Conservation (phyloP, 2,797 vertebrate genomes). For the Sebastes vulpes region DNA sequence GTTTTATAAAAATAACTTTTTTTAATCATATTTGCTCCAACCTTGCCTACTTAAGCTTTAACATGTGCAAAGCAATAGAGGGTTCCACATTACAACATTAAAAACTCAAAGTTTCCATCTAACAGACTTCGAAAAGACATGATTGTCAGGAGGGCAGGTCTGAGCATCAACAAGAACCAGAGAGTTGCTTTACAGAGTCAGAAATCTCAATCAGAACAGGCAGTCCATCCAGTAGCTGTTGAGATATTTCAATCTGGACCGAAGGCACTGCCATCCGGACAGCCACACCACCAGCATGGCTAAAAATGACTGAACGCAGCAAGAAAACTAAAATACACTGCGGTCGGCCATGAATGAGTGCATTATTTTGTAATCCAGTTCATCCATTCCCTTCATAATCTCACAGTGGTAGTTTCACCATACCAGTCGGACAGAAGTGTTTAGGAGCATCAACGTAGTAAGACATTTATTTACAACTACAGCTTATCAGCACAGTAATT, state of each 20-base stretch:
- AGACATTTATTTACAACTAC: background rate
- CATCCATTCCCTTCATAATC: background rate
- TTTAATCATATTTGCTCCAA: too few species aligned
- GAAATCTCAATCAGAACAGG: too few species aligned
- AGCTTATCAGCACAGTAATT: conserved; percentile 12
- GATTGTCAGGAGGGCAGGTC: background rate
- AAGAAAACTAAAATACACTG: background rate
- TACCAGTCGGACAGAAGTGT: background rate
- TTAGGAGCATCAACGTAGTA: background rate
- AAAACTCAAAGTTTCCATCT: background rate
- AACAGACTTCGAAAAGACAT: background rate
- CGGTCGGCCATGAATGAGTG: background rate
- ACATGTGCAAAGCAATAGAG: background rate
- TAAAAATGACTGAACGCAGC: background rate
- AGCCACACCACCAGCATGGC: background rate
- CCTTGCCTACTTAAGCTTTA: background rate
- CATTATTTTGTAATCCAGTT: background rate
- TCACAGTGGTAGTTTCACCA: background rate
- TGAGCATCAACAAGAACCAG: background rate
- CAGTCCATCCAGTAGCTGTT: background rate
- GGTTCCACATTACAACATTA: background rate
- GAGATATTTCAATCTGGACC: background rate
- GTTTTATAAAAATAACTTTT: too few species aligned
- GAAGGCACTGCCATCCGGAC: background rate
- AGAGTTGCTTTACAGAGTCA: background rate